A percentile compares a stretch with the other conserved stretches of the same genome.
Conservation (phyloP, 2,797 vertebrate genomes). For the Gymnopithys bicolor region DNA sequence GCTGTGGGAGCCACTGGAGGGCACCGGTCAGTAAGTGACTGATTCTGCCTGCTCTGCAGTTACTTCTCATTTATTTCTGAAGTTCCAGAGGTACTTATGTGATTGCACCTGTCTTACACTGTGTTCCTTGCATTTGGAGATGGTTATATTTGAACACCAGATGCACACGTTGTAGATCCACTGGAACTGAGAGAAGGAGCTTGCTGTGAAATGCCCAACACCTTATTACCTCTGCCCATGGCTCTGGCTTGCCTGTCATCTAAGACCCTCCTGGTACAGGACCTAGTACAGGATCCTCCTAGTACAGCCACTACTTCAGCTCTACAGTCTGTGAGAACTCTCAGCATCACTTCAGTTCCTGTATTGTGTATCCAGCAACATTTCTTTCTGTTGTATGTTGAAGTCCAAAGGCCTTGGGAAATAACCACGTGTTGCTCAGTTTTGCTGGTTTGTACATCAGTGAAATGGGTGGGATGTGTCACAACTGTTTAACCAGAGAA, state of each 20-base stretch:
- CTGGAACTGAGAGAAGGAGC: not conserved
- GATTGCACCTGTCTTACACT: not conserved
- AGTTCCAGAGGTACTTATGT: not conserved
- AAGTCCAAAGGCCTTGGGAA: not conserved
- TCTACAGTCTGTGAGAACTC: not conserved
- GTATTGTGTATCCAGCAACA: not conserved
- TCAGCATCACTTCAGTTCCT: not conserved
- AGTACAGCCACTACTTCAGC: not conserved
- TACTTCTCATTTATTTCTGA: not conserved
- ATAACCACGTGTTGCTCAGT: not conserved
- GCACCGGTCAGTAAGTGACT: conserved; percentile 8
- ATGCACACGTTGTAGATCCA: not conserved
- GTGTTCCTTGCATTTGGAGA: not conserved
- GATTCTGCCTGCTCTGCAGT: accelerated
- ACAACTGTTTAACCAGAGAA: not conserved
- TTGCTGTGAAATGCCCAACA: not conserved
- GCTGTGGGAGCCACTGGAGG: conserved; percentile 45
- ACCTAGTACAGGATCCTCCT: not conserved
- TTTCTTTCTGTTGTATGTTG: not conserved
- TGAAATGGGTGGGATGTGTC: not conserved
- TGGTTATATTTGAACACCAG: not conserved
- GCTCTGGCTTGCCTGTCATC: not conserved
- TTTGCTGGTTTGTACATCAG: not conserved
- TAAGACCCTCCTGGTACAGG: not conserved
- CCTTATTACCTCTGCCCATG: not conserved